Conservation (phyloP, 1,140 invertebrate species). For the Drosophila funebris region DNA sequence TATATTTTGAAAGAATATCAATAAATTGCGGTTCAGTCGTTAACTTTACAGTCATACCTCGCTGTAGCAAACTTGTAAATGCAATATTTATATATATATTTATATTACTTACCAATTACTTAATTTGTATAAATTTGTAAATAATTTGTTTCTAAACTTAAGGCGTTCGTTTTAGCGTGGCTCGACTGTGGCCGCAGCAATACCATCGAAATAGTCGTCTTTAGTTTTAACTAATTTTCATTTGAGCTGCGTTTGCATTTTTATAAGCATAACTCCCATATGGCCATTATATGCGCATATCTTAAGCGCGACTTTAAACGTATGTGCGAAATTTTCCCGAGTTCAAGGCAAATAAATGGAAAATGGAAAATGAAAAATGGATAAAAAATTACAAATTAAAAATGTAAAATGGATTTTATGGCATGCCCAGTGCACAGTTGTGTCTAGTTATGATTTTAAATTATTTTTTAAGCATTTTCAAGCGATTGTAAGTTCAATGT, state of each 20-base stretch:
- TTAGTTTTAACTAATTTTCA: conserved; percentile 71
- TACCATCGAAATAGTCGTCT: conserved; percentile 55
- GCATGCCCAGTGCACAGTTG: conserved; percentile 8
- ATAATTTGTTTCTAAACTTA: neutral
- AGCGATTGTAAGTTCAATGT: conserved; percentile 24
- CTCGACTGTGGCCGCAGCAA: conserved; percentile 11
- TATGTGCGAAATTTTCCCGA: conserved; percentile 60
- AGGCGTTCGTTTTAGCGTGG: neutral
- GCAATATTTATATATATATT: too few species aligned
- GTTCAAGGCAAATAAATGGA: conserved; percentile 50
- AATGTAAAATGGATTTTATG: conserved; percentile 1
- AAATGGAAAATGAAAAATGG: conserved; percentile 19
- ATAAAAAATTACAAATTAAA: conserved; percentile 8
- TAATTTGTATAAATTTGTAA: too few species aligned
- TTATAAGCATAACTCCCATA: conserved; percentile 25
- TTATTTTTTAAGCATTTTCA: conserved; percentile 40
- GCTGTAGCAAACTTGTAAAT: too few species aligned
- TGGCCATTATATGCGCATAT: conserved; percentile 60
- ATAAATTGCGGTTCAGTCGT: too few species aligned
- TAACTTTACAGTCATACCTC: too few species aligned
- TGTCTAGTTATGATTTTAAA: conserved; percentile 13
- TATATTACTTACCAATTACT: too few species aligned
- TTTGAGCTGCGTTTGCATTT: conserved; percentile 52
- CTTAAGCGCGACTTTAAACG: conserved; percentile 36
- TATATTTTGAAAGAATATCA: too few species aligned